Percentiles rank a stretch among this genome's conserved stretches.
Conservation (phyloP, 2,888 invertebrate genomes). For the Nebria salina region DNA sequence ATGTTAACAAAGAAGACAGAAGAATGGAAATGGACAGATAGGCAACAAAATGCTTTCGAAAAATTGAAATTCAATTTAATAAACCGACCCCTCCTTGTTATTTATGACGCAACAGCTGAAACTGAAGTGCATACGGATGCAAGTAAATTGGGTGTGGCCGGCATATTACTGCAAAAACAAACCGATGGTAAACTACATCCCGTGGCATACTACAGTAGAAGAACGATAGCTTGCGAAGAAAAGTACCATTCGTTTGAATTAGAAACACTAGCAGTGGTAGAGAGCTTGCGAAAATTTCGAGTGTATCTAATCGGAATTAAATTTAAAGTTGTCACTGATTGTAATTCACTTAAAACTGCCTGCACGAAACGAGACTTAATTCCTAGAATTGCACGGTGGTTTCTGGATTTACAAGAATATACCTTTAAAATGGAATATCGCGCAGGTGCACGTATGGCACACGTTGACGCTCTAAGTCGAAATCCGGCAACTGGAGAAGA, state of each 20-base stretch:
- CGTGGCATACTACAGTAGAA: slow-evolving; percentile 50
- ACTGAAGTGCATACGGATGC: background rate
- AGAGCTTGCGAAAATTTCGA: slow-evolving; percentile 50
- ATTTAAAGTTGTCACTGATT: slow-evolving; percentile 53
- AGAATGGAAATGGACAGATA: too few relatives aligned
- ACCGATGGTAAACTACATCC: slow-evolving; percentile 17
- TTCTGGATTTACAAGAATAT: slow-evolving; percentile 49
- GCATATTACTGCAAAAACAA: slow-evolving; percentile 23
- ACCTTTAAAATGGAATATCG: slow-evolving; percentile 49
- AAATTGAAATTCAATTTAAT: too few relatives aligned
- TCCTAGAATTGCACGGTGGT: slow-evolving; percentile 50
- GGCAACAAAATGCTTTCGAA: too few relatives aligned
- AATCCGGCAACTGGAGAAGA: slow-evolving; percentile 19
- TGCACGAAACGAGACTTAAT: slow-evolving; percentile 48
- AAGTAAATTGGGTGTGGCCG: slow-evolving; percentile 4
- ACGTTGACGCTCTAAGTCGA: slow-evolving; percentile 49
- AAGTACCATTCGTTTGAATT: slow-evolving; percentile 51
- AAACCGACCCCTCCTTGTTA: too few relatives aligned
- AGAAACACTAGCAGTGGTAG: slow-evolving; percentile 53
- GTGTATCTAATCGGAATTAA: slow-evolving; percentile 50
- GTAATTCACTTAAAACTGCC: slow-evolving; percentile 47
- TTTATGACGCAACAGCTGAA: too few relatives aligned
- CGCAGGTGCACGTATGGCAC: slow-evolving; percentile 49
- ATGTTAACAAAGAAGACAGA: too few relatives aligned
- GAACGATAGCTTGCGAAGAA: slow-evolving; percentile 48